These are phyloP conservation scores for Armadillidium nasatum DNA, from an alignment of 1,140 invertebrate genomes.

Conservation along the genomic window DNA sequence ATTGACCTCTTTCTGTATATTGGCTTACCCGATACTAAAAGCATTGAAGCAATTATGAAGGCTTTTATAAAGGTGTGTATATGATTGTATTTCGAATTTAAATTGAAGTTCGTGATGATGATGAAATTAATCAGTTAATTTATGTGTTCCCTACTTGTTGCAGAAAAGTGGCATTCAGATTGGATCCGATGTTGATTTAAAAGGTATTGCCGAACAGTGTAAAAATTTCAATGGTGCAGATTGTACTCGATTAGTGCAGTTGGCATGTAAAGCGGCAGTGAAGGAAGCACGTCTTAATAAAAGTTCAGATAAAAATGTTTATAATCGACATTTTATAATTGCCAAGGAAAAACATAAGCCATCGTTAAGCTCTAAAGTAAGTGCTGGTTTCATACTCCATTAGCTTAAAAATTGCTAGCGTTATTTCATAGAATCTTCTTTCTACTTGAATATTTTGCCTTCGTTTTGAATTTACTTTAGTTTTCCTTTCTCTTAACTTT, in stretches of 20 bases:
- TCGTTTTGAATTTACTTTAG: not conserved
- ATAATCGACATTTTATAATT: not conserved
- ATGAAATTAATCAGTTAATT: too few species aligned
- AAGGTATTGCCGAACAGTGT: slow-evolving; percentile 63
- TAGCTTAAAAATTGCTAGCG: not conserved
- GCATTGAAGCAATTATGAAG: slow-evolving; percentile 80
- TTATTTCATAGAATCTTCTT: not conserved
- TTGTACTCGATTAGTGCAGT: slow-evolving; percentile 62
- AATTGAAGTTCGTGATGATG: too few species aligned
- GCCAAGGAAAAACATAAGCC: slow-evolving; percentile 61
- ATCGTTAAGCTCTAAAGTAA: slow-evolving; percentile 48
- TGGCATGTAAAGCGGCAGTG: slow-evolving; percentile 76
- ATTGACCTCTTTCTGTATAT: slow-evolving; percentile 93
- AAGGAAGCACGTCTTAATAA: slow-evolving; percentile 52
- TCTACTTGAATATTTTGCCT: slow-evolving; percentile 10
- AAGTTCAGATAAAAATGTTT: not conserved
- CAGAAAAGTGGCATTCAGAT: not conserved
- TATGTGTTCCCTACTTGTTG: too few species aligned
- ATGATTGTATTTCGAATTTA: too few species aligned
- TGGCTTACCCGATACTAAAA: slow-evolving; percentile 73
- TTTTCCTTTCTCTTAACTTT: too few species aligned
- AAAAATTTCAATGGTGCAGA: slow-evolving; percentile 90
- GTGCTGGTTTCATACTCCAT: not conserved
- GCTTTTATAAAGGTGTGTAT: slow-evolving; percentile 85
- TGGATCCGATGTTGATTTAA: slow-evolving; percentile 67